Conservation (phyloP, 1,140 invertebrate genomes). For the Drosophila chauvacae region DNA sequence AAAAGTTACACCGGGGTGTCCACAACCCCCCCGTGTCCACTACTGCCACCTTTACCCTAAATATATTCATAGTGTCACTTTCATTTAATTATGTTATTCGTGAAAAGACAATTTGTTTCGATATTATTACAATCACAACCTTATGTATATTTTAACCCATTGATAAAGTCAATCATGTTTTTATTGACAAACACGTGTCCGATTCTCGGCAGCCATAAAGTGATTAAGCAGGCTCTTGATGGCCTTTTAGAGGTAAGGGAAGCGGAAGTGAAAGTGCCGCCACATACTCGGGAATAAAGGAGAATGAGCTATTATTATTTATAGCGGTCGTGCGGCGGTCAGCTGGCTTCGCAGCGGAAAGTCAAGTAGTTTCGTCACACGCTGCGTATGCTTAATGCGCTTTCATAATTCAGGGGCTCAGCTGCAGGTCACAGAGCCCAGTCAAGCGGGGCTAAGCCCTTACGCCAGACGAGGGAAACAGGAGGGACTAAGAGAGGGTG, state of each 20-base stretch:
- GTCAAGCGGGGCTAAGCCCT: conserved; percentile 32
- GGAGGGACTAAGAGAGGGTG: background rate
- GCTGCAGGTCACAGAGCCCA: conserved; percentile 16
- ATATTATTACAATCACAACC: background rate
- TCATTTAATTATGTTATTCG: background rate
- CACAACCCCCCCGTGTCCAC: too few species aligned
- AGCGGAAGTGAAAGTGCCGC: conserved; percentile 24
- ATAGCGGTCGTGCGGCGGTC: conserved; percentile 24
- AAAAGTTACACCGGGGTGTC: too few species aligned
- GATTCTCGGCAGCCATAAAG: conserved; percentile 2
- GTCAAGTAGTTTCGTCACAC: conserved; percentile 35
- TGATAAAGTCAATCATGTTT: background rate
- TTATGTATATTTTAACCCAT: background rate
- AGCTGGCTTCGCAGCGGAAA: conserved; percentile 11
- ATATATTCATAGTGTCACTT: background rate
- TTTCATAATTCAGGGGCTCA: conserved; percentile 29
- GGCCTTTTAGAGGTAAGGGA: conserved; percentile 5
- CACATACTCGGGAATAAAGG: conserved; percentile 17
- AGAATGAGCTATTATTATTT: conserved; percentile 68
- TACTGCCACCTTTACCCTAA: too few species aligned
- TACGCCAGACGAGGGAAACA: conserved; percentile 3
- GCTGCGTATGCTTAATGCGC: conserved; percentile 48
- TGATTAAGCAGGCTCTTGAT: conserved; percentile 18
- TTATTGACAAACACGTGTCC: background rate
- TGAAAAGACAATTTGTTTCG: background rate